Conservation (phyloP, 2,797 vertebrate genomes). For the Pogonophryne albipinna region DNA sequence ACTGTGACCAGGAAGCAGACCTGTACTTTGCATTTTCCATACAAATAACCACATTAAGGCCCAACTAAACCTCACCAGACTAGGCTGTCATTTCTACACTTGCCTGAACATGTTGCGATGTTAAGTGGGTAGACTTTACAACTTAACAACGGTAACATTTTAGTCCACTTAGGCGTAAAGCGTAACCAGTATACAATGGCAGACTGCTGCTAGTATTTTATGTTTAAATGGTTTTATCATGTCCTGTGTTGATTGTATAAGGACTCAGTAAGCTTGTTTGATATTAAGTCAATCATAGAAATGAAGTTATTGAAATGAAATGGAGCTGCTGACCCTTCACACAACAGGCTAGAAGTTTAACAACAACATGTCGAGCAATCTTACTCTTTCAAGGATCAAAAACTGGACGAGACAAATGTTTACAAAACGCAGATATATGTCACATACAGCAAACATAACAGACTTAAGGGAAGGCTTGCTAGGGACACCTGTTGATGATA, state of each 20-base stretch:
- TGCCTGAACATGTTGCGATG: neutral
- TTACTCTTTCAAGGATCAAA: neutral
- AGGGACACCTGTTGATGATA: conserved; percentile 56
- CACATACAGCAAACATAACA: too few species aligned
- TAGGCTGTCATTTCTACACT: neutral
- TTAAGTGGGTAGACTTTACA: neutral
- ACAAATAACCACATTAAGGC: neutral
- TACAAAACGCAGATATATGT: neutral
- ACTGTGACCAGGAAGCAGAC: conserved; percentile 3
- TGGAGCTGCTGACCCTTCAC: neutral
- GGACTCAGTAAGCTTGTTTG: neutral
- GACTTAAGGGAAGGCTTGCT: neutral
- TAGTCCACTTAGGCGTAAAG: neutral
- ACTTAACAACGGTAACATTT: neutral
- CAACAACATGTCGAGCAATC: neutral
- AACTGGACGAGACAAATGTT: neutral
- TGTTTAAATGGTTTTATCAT: too few species aligned
- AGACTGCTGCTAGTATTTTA: too few species aligned
- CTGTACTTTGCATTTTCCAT: neutral
- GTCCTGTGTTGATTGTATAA: neutral
- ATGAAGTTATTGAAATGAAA: neutral
- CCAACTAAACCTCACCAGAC: neutral
- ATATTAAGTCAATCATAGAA: neutral
- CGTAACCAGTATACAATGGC: too few species aligned
- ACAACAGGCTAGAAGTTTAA: neutral